These are phyloP conservation scores for Eremobia ochroleuca DNA, from an alignment of 2,888 invertebrate genomes.

Conservation along the genomic window DNA sequence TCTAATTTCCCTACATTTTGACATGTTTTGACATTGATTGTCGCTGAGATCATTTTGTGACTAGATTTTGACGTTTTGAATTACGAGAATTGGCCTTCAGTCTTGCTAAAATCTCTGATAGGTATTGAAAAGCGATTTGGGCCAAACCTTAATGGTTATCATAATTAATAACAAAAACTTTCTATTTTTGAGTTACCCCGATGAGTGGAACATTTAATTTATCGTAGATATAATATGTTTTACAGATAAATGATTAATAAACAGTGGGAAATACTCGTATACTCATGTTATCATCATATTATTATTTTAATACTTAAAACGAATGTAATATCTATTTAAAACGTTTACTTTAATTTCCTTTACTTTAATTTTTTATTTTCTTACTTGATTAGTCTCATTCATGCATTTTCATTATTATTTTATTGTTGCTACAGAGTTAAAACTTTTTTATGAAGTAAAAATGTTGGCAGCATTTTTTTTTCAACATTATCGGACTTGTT, in stretches of 20 bases:
- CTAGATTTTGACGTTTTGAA: too few relatives aligned
- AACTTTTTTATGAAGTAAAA: background rate
- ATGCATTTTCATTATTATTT: constrained; percentile 4
- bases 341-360: constrained; percentile 27
- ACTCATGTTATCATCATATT: background rate
- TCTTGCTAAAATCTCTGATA: too few relatives aligned
- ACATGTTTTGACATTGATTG: too few relatives aligned
- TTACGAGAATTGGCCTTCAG: too few relatives aligned
- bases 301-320: constrained; percentile 9
- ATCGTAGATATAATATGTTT: background rate
- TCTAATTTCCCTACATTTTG: too few relatives aligned
- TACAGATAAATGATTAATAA: constrained; percentile 16
- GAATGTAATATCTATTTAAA: background rate
- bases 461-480: background rate
- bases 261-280: constrained; percentile 6
- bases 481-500: background rate
- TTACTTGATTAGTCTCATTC: too few relatives aligned
- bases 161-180: background rate
- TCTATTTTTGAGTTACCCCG: background rate
- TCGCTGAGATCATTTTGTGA: too few relatives aligned
- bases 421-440: background rate
- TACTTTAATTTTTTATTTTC: too few relatives aligned
- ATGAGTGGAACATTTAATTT: background rate
- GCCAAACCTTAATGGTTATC: background rate
- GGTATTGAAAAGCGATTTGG: background rate